Evolutionary conservation across 2,113 vertebrate genomes (phyloP).

Genomic region (Gymnocephalus cernua): DNA sequence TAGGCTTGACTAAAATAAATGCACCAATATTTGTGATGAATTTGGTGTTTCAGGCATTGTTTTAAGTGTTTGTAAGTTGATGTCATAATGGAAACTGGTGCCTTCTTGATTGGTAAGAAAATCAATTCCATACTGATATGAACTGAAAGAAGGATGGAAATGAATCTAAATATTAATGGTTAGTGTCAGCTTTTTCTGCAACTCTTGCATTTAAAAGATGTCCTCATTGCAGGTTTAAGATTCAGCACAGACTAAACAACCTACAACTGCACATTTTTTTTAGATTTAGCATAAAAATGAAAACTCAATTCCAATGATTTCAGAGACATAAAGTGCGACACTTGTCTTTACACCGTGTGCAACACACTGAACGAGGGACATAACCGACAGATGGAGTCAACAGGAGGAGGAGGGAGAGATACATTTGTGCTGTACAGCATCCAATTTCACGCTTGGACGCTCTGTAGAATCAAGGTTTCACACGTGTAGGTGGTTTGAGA

Average conservation of each 20-base stretch:
- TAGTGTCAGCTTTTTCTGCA: neutral
- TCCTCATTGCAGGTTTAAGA: neutral
- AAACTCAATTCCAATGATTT: neutral
- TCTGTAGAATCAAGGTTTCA: constrained; percentile 70
- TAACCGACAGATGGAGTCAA: constrained; percentile 15
- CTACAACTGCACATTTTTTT: neutral
- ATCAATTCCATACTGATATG: neutral
- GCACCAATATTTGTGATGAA: neutral
- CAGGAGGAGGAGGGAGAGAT: constrained; percentile 36
- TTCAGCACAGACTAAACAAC: neutral
- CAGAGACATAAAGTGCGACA: neutral
- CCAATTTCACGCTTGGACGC: constrained; percentile 78
- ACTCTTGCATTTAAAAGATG: neutral
- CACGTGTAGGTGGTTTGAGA: constrained; percentile 62
- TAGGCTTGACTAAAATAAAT: neutral
- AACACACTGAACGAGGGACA: constrained; percentile 1
- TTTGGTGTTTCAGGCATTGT: neutral
- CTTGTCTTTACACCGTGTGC: constrained; percentile 28
- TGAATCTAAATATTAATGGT: neutral
- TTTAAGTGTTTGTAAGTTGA: neutral
- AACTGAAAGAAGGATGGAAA: neutral
- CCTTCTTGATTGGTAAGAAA: neutral
- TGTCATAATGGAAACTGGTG: neutral
- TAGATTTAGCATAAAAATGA: neutral
- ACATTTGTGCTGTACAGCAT: constrained; percentile 60